Evolutionary conservation across 2,113 vertebrate species (phyloP), one percentile per base, ranked within the genome.

Genomic region (Zootoca vivipara): DNA sequence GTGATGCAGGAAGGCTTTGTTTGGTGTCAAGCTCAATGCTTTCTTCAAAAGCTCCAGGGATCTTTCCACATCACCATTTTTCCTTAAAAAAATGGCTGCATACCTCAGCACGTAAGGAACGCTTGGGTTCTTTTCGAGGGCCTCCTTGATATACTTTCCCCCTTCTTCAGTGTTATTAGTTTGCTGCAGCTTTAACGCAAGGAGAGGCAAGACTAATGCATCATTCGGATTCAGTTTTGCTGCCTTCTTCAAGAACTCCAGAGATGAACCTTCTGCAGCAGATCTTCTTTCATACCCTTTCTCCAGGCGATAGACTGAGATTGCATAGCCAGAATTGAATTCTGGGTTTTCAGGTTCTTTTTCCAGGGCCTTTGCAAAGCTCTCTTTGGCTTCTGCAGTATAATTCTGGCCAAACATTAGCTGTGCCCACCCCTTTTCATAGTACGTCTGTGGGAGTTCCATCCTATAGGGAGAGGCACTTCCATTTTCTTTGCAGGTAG

Each of bases 1-100:
- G 64, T 97, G 96, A 92, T 97, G 96, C 70, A 98, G 85, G 92
- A 95, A 93, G 22, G 42, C 5, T 6, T 96, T 96, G 0, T 83
- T 94, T 28, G 97, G 97, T 0, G 90, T 96, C 28, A 93, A 80
- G 33, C 56, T 33, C 52, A 98, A 78, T 77, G 96, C 96, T 88
- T 88, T 95, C 46, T 92, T 42, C 83, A 98, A 93, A 91, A 96
- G 77, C 2, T 87, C 1, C 7, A 96, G 3, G 72, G 97, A 95
- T 89, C 91, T 95, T 26, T 95, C 72, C 35, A 89, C 4, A 2
- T 92, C 8, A 35, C 91, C 81, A 90, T 95, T 95, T 78, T 65
- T 96, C 88, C 97, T 96, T 81, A 98, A 97, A 95, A 97, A 98
- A 64, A 91, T 97, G 40, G 95, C 97, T 35, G 96, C 96, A n/a